phyloP scores from a whole-genome alignment of 1,140 invertebrate genomes.

The Heliconius hermathena region DNA sequence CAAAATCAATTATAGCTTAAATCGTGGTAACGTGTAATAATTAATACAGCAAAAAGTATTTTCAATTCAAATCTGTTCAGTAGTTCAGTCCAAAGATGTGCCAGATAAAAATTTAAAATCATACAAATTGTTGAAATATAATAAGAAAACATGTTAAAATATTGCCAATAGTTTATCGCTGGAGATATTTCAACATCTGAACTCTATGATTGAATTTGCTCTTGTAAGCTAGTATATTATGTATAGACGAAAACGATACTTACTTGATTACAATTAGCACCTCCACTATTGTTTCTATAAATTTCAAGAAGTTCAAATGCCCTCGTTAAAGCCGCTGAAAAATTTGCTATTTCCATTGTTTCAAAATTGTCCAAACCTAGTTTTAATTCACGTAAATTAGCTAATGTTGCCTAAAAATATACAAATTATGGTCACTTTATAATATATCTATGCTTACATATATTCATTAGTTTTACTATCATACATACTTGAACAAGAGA shows the following conservation, averaged over 20 bases:
- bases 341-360: conserved; percentile 96
- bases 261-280: conserved; percentile 85
- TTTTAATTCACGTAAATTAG: conserved; percentile 93
- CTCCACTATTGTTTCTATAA: conserved; percentile 82
- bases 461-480: neutral
- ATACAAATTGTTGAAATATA: no score
- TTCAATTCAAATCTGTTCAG: no score
- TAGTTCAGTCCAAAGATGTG: no score
- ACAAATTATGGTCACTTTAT: neutral
- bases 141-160: no score
- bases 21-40: no score
- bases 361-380: conserved; percentile 88
- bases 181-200: no score
- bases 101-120: no score
- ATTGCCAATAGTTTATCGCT: no score
- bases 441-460: neutral
- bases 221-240: neutral
- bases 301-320: conserved; percentile 93
- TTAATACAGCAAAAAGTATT: no score
- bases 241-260: neutral
- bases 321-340: conserved; percentile 92
- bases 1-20: no score
- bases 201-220: no score
- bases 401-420: conserved; percentile 89
- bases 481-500: conserved; percentile 89